Evolutionary conservation across 1,140 invertebrate genomes (phyloP).

Genomic region (Heliconius hewitsoni): DNA sequence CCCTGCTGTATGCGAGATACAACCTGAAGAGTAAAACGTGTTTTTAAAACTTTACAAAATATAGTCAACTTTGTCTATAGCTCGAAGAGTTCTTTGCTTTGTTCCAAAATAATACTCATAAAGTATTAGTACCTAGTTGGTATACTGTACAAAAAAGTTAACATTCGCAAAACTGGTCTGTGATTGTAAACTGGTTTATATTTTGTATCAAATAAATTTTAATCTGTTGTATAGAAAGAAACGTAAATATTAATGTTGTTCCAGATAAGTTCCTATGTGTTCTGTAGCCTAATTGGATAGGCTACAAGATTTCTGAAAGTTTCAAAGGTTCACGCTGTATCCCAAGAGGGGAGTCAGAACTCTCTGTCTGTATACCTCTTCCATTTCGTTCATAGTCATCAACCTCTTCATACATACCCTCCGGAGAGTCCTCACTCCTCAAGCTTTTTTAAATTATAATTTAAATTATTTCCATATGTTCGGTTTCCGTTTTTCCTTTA

Average conservation of each 20-base stretch:
- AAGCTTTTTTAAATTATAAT: too few species aligned
- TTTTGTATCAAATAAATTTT: neutral
- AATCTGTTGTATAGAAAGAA: neutral
- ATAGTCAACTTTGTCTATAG: neutral
- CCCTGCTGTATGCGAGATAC: too few species aligned
- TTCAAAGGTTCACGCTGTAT: neutral
- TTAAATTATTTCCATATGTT: too few species aligned
- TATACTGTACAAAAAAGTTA: neutral
- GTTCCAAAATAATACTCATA: neutral
- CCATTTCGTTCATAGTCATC: neutral
- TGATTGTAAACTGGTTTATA: slow-evolving; percentile 2
- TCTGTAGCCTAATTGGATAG: neutral
- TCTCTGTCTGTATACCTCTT: neutral
- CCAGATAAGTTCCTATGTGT: neutral
- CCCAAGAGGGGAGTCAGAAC: too few species aligned
- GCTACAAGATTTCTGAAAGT: neutral
- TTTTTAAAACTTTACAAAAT: neutral
- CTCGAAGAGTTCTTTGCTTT: neutral
- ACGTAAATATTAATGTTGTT: neutral
- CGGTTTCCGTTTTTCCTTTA: too few species aligned
- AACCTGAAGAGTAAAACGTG: too few species aligned
- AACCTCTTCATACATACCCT: too few species aligned
- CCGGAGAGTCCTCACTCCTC: too few species aligned
- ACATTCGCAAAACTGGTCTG: neutral
- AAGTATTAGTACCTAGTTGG: neutral